Conservation (phyloP, 1,140 invertebrate species). For the Trichonephila inaurata region DNA sequence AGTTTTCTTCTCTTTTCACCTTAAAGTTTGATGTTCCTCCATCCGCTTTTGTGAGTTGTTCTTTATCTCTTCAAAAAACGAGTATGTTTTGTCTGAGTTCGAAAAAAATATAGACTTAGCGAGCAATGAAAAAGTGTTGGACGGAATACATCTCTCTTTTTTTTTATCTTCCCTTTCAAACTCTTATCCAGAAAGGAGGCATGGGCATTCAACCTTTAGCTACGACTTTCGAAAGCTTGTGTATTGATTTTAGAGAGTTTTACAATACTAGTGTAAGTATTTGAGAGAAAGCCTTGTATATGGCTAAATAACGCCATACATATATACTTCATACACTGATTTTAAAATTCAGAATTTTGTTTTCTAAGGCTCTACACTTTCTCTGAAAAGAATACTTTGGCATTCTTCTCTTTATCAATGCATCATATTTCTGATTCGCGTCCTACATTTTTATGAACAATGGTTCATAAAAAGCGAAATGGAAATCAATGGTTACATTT, state of each 20-base stretch:
- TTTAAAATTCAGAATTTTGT: background rate
- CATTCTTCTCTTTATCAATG: background rate
- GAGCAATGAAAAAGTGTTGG: background rate
- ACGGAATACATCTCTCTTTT: background rate
- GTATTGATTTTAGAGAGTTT: slow-evolving; percentile 38
- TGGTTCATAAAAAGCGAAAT: too few relatives aligned
- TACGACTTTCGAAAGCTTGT: slow-evolving; percentile 8
- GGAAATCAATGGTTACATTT: too few relatives aligned
- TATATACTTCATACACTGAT: background rate
- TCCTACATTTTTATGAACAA: too few relatives aligned
- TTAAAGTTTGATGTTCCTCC: slow-evolving; percentile 62
- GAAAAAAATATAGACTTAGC: slow-evolving; percentile 41
- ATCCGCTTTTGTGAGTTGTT: slow-evolving; percentile 49
- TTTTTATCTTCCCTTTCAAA: background rate
- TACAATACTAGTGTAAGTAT: background rate
- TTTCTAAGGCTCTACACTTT: background rate
- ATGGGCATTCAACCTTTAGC: slow-evolving; percentile 29
- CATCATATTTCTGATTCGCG: too few relatives aligned
- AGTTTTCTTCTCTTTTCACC: slow-evolving; percentile 42
- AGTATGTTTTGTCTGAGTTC: slow-evolving; percentile 38
- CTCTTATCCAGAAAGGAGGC: slow-evolving; percentile 20
- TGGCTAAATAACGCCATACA: slow-evolving; percentile 22
- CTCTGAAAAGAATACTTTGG: background rate
- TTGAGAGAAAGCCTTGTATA: background rate
- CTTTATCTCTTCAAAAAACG: slow-evolving; percentile 63